phyloP scores from a whole-genome alignment of 2,113 vertebrate species.

The Otis tarda region DNA sequence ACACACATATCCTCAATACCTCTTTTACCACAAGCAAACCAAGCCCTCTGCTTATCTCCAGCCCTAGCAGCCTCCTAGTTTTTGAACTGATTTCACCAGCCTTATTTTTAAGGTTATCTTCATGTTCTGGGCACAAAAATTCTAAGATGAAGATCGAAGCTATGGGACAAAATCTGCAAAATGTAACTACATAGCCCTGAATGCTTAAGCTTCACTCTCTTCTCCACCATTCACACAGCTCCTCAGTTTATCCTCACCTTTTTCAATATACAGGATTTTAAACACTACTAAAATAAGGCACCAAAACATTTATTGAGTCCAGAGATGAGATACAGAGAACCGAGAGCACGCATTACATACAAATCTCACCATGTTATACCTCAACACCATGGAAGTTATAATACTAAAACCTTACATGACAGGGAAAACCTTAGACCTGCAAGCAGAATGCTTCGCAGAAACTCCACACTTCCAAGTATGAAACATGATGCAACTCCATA shows the following conservation, averaged over 20 bases:
- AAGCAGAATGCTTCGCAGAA: not conserved
- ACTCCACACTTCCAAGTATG: not conserved
- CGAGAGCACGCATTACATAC: fast-evolving
- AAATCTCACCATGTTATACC: not conserved
- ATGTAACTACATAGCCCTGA: fast-evolving
- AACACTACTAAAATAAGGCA: not conserved
- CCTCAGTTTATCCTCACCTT: not conserved
- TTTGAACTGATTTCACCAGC: not conserved
- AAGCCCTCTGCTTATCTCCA: not conserved
- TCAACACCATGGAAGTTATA: not conserved
- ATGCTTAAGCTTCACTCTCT: not conserved
- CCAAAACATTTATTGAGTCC: not conserved
- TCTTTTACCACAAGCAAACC: not conserved
- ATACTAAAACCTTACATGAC: fast-evolving
- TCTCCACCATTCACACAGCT: not conserved
- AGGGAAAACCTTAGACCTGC: not conserved
- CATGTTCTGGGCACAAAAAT: not conserved
- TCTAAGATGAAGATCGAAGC: not conserved
- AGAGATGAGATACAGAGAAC: not conserved
- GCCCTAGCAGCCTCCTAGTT: not conserved
- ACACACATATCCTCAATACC: not conserved
- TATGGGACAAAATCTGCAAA: not conserved
- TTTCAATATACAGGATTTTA: not conserved
- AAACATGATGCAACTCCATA: not conserved
- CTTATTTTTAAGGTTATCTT: not conserved